Conservation (phyloP, 35 echinoderm and acorn worm genomes). For the Hemicentrotus pulcherrimus region DNA sequence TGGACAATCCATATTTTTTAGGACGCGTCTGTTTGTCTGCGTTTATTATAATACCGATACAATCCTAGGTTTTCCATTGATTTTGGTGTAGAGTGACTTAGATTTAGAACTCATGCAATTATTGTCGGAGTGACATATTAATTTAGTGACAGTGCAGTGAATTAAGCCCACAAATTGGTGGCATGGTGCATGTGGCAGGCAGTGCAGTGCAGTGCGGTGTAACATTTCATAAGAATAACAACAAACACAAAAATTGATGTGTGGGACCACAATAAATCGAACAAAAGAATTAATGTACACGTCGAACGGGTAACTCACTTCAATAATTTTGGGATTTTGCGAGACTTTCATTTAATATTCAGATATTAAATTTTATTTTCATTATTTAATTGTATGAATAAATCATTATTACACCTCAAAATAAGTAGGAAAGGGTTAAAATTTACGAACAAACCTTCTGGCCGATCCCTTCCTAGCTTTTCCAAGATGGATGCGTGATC, state of each 20-base stretch:
- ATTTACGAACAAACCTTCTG: not conserved
- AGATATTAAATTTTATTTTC: not conserved
- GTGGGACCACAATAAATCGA: not conserved
- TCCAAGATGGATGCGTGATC: not conserved
- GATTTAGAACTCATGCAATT: not conserved
- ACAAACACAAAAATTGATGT: not conserved
- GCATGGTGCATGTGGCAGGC: too few relatives aligned
- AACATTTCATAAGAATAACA: too few relatives aligned
- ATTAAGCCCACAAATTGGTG: not conserved
- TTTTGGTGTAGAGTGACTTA: too few relatives aligned
- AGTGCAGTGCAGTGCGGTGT: too few relatives aligned
- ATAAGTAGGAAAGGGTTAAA: not conserved
- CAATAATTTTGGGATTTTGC: not conserved
- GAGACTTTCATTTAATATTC: not conserved
- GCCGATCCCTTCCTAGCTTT: not conserved
- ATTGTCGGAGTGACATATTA: not conserved
- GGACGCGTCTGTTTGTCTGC: too few relatives aligned
- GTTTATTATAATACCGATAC: too few relatives aligned
- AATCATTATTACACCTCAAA: not conserved
- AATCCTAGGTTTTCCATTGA: too few relatives aligned
- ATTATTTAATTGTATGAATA: not conserved
- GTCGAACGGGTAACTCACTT: not conserved
- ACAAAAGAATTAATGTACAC: not conserved
- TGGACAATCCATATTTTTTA: too few relatives aligned
- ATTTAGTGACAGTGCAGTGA: not conserved